Percentiles rank a stretch among this genome's conserved stretches.
phyloP scores from a whole-genome alignment of 2,888 invertebrate genomes.

The Drosophila niveifrons region DNA sequence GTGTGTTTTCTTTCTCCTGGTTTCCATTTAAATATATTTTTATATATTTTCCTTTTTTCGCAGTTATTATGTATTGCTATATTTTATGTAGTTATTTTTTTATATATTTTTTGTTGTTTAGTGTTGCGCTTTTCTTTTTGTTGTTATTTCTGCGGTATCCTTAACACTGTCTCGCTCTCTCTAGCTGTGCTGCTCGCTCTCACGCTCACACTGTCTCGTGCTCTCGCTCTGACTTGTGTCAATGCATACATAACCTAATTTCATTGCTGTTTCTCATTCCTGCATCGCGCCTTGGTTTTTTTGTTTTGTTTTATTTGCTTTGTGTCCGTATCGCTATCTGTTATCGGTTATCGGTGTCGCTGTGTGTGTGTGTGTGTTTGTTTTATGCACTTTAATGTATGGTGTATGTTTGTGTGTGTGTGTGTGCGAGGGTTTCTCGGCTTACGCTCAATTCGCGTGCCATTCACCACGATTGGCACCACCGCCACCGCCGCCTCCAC shows the following conservation, averaged over 20 bases:
- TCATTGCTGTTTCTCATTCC: conserved; percentile 17
- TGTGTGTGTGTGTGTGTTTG: conserved; percentile 38
- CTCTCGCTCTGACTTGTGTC: conserved; percentile 6
- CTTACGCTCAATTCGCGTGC: conserved; percentile 65
- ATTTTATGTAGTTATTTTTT: conserved; percentile 17
- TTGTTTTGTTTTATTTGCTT: neutral
- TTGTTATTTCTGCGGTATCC: conserved; percentile 14
- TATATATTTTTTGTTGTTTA: conserved; percentile 19
- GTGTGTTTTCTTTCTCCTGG: conserved; percentile 24
- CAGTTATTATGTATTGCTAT: conserved; percentile 20
- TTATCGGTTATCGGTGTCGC: neutral
- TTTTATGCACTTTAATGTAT: conserved; percentile 17
- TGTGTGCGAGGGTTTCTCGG: conserved; percentile 11
- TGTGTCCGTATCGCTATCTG: neutral
- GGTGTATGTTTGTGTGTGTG: conserved; percentile 16
- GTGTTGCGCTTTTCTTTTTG: conserved; percentile 16
- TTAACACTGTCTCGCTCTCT: conserved; percentile 7
- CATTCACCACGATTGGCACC: conserved; percentile 83
- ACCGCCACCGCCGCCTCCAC: conserved; percentile 66
- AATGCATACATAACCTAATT: conserved; percentile 30
- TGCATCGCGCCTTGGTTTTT: conserved; percentile 14
- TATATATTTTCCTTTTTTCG: conserved; percentile 4
- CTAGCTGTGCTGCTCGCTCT: conserved; percentile 34
- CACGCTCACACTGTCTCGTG: conserved; percentile 1
- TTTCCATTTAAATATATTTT: neutral